phyloP scores from a whole-genome alignment of 2,797 vertebrate genomes.

The Gorsachius magnificus region DNA sequence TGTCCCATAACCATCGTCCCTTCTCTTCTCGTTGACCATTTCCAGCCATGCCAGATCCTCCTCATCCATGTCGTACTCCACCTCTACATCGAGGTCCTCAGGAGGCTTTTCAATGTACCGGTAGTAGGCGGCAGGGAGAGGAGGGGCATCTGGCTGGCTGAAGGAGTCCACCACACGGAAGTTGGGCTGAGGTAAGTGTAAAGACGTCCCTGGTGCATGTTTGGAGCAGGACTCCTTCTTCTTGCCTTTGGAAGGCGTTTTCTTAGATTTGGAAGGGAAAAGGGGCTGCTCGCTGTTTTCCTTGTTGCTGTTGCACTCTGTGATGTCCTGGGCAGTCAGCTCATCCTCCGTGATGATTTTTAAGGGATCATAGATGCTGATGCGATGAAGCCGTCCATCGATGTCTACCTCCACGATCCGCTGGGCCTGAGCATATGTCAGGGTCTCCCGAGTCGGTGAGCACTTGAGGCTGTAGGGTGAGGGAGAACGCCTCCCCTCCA shows the following conservation, averaged over 20 bases:
- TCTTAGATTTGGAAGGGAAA: slow-evolving; percentile 78
- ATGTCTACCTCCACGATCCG: slow-evolving; percentile 97
- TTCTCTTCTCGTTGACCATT: slow-evolving; percentile 95
- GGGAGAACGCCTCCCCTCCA: slow-evolving; percentile 82
- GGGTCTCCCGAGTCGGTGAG: slow-evolving; percentile 88
- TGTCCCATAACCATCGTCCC: slow-evolving; percentile 86
- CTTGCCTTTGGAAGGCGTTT: slow-evolving; percentile 82
- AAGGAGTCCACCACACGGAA: slow-evolving; percentile 86
- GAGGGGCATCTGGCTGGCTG: slow-evolving; percentile 78
- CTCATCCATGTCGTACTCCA: slow-evolving; percentile 99
- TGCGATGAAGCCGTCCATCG: slow-evolving; percentile 93
- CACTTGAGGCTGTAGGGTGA: slow-evolving; percentile 93
- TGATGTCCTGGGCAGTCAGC: slow-evolving; percentile 95
- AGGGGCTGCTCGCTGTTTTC: slow-evolving; percentile 94
- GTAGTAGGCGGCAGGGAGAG: slow-evolving; percentile 89
- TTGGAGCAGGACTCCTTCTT: slow-evolving; percentile 86
- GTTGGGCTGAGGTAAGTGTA: slow-evolving; percentile 88
- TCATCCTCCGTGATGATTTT: slow-evolving; percentile 96
- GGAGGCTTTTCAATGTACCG: slow-evolving; percentile 88
- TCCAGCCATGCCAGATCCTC: slow-evolving; percentile 97
- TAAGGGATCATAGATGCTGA: slow-evolving; percentile 93
- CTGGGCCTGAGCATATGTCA: slow-evolving; percentile 95
- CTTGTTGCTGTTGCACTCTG: slow-evolving; percentile 98
- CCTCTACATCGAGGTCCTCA: slow-evolving; percentile 89
- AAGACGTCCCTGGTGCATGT: slow-evolving; percentile 57